Conservation (phyloP, 2,888 invertebrate species). For the Trichogramma evanescens region DNA sequence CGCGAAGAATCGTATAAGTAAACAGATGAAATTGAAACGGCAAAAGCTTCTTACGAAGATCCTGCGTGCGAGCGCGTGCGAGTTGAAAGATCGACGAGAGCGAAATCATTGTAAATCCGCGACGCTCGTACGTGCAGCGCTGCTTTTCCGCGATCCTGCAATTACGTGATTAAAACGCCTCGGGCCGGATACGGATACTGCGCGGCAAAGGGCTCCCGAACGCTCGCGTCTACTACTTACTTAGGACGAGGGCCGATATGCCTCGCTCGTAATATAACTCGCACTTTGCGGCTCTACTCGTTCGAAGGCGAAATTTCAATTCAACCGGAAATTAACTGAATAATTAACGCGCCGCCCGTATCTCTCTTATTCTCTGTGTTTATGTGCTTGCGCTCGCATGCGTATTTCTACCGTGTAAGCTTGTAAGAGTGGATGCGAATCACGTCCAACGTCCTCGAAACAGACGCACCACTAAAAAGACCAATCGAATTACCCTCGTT, state of each 20-base stretch:
- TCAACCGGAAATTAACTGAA: constrained; percentile 41
- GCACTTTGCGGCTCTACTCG: constrained; percentile 6
- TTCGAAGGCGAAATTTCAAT: constrained; percentile 31
- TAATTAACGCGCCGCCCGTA: constrained; percentile 30
- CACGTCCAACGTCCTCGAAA: not conserved
- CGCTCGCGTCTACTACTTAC: constrained; percentile 40
- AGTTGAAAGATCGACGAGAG: too few relatives aligned
- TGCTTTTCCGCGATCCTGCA: constrained; percentile 35
- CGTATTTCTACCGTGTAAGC: not conserved
- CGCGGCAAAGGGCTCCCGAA: constrained; percentile 28
- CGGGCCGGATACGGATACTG: constrained; percentile 27
- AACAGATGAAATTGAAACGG: too few relatives aligned
- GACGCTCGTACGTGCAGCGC: not conserved
- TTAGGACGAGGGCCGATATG: constrained; percentile 38
- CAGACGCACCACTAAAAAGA: not conserved
- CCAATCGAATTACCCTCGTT: constrained; percentile 10
- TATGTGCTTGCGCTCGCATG: not conserved
- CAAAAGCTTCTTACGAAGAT: too few relatives aligned
- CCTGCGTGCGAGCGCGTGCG: too few relatives aligned
- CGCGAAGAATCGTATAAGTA: too few relatives aligned
- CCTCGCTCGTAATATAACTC: constrained; percentile 5
- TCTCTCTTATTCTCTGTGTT: too few relatives aligned
- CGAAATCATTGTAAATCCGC: too few relatives aligned
- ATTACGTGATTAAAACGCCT: constrained; percentile 46
- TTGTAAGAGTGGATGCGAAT: not conserved